Conservation (phyloP, 2,888 invertebrate genomes). For the Hololepta plana region DNA sequence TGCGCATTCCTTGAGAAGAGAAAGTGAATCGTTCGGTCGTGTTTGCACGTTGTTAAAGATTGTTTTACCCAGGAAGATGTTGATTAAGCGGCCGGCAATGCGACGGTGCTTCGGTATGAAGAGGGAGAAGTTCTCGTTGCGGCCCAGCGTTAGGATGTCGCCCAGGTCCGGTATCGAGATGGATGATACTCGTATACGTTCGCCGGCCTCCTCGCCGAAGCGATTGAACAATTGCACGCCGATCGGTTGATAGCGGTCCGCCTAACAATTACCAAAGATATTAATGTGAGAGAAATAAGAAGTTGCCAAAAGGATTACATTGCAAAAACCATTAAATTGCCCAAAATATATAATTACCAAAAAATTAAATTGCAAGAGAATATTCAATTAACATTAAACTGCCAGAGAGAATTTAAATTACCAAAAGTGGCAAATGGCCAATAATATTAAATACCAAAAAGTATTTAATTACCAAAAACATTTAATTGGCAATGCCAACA, state of each 20-base stretch:
- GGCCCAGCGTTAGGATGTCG: constrained; percentile 35
- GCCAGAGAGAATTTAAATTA: too few relatives aligned
- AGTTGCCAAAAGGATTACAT: too few relatives aligned
- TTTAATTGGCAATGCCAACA: constrained; percentile 10
- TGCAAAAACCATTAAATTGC: too few relatives aligned
- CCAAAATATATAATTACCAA: too few relatives aligned
- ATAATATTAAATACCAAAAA: too few relatives aligned
- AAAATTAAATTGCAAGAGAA: too few relatives aligned
- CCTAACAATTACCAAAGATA: too few relatives aligned
- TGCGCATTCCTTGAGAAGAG: too few relatives aligned
- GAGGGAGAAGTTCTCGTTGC: constrained; percentile 49
- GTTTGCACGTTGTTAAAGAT: not conserved
- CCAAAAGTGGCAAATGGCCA: too few relatives aligned
- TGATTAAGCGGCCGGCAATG: constrained; percentile 50
- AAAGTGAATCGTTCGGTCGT: constrained; percentile 1
- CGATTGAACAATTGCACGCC: constrained; percentile 41
- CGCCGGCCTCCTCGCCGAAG: constrained; percentile 33
- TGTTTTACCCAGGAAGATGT: constrained; percentile 51
- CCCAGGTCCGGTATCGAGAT: constrained; percentile 36
- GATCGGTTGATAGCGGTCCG: constrained; percentile 34
- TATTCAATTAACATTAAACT: too few relatives aligned
- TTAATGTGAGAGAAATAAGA: too few relatives aligned
- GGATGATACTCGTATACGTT: constrained; percentile 34
- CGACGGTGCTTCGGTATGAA: constrained; percentile 53
- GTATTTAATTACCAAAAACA: too few relatives aligned